Evolutionary conservation across 2,888 invertebrate genomes (phyloP), one percentile per base, ranked within the genome.

Genomic region (Tridacna gigas): DNA sequence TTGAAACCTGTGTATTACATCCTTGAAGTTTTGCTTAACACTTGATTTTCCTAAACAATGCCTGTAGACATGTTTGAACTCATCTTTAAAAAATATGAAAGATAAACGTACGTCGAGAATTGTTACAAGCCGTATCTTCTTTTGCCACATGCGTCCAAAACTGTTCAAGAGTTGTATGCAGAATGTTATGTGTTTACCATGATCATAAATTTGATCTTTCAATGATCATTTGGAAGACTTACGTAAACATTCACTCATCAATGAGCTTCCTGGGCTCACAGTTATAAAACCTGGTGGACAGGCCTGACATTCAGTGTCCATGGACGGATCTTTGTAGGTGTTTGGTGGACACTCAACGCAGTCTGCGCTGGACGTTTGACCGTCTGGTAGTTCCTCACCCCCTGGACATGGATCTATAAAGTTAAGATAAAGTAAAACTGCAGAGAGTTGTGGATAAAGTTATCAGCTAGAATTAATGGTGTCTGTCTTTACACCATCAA

Each of bases 331-430:
- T 47, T 74, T 83, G 66, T 79, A 83, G 18, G 9, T 56, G 18
- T 76, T 74, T 18, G 45, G 3, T 12, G n/a, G 37, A 79, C 83
- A 83, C 20, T 7, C 11, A 0, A 18, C 37, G 67, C 83, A 83
- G 26, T 83, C 79, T 9, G 51, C 47, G 18, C n/a, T 22, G 4
- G 51, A 45, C n/a, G 66, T 76, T 20, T 79, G 77, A 61, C 15
- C 45, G 0, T 73, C 15, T 5, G 77, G 74, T 28, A 83, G 60
- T 37, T 79, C 76, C 28, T 66, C n/a, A 9, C 83, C 83, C 28
- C 37, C 48, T 0, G 22, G 26, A 61, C 83, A 83, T 7, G 73
- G 51, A 47, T 71, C 82, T 82, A 28, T 18, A 61, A 74, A 48
- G 26, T 56, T 15, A 56, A 37, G 37, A 37, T 2, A 37, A 37